phyloP scores from a whole-genome alignment of 2,797 vertebrate species.

The Botia kubotai region DNA sequence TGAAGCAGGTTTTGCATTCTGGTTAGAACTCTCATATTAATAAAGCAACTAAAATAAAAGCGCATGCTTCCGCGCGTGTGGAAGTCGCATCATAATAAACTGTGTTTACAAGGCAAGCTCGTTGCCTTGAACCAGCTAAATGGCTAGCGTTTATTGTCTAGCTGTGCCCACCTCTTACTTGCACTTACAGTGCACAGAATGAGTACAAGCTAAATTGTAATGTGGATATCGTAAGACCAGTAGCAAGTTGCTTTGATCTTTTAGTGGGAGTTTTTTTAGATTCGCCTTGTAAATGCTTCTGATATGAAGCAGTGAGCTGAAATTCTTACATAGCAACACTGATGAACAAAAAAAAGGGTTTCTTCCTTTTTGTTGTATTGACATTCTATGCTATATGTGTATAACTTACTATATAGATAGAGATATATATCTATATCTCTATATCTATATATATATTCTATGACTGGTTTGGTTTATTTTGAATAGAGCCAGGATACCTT shows the following conservation, averaged over 20 bases:
- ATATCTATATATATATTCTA: no score
- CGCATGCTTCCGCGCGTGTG: not conserved
- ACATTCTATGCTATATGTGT: no score
- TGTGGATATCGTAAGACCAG: not conserved
- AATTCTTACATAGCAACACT: no score
- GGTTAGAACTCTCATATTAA: not conserved
- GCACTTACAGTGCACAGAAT: not conserved
- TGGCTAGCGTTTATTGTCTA: not conserved
- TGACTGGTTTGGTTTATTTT: no score
- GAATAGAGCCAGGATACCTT: not conserved
- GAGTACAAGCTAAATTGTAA: not conserved
- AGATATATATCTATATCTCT: no score
- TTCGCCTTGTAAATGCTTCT: no score
- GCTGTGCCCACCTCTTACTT: not conserved
- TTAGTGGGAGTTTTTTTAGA: no score
- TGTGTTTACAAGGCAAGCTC: conserved; percentile 1
- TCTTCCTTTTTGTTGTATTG: no score
- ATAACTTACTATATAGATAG: no score
- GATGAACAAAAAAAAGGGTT: no score
- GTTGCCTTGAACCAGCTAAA: not conserved
- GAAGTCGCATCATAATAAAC: conserved; percentile 19
- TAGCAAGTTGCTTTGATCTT: not conserved
- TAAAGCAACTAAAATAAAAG: not conserved
- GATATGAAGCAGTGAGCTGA: no score
- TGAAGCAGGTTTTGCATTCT: not conserved